Conservation (phyloP, 1,140 invertebrate genomes). For the Sitodiplosis mosellana region DNA sequence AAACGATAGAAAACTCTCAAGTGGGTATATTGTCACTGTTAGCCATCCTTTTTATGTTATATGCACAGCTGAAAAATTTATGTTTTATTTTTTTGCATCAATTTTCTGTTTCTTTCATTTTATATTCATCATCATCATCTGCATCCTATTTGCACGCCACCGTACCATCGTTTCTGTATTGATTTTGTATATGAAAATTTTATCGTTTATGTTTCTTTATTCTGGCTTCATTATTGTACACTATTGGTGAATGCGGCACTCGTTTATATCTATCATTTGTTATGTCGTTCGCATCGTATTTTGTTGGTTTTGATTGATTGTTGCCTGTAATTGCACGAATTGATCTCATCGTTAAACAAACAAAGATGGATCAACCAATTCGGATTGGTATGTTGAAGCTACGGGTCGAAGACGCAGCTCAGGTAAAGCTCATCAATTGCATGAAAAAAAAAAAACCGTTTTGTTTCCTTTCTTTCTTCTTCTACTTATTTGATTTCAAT, state of each 20-base stretch:
- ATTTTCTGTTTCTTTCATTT: background rate
- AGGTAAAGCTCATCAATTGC: constrained; percentile 16
- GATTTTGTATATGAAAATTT: background rate
- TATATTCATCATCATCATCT: background rate
- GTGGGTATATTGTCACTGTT: background rate
- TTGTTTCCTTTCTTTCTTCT: background rate
- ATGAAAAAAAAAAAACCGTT: background rate
- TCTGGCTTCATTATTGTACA: background rate
- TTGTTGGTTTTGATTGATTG: background rate
- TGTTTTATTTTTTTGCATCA: background rate
- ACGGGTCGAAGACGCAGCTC: constrained; percentile 24
- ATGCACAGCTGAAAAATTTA: background rate
- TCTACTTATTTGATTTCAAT: background rate
- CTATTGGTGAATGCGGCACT: background rate
- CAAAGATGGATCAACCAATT: constrained; percentile 8
- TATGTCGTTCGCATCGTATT: background rate
- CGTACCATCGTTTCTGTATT: background rate
- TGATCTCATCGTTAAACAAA: background rate
- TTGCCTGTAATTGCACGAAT: background rate
- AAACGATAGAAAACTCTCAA: background rate
- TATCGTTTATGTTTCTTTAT: too few species aligned
- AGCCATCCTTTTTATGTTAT: background rate
- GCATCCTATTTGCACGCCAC: background rate
- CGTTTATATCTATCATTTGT: background rate
- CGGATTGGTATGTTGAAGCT: constrained; percentile 24